Percentiles rank a stretch among this genome's conserved stretches.
phyloP scores from a whole-genome alignment of 2,888 invertebrate genomes.

The Lordiphosa andalusiaca region DNA sequence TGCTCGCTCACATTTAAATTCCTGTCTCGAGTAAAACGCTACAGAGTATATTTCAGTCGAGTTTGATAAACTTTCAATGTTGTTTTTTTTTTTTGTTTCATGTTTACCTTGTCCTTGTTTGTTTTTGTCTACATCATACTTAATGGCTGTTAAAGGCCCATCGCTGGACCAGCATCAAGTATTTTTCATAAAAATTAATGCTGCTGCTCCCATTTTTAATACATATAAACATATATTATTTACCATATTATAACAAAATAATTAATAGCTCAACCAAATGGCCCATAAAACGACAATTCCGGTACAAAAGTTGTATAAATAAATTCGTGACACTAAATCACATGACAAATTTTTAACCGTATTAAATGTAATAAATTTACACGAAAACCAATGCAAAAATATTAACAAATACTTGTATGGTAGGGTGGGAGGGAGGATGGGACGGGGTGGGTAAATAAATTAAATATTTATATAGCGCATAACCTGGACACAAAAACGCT shows the following conservation, averaged over 20 bases:
- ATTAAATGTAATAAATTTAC: slow-evolving; percentile 50
- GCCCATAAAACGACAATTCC: slow-evolving; percentile 36
- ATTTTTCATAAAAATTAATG: too few species aligned
- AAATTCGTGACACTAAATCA: slow-evolving; percentile 56
- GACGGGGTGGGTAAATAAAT: slow-evolving; percentile 34
- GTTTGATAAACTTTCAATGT: too few species aligned
- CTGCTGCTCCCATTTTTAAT: too few species aligned
- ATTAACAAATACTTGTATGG: slow-evolving; percentile 33
- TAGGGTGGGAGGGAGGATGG: neutral
- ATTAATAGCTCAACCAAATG: slow-evolving; percentile 32
- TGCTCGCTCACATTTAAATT: too few species aligned
- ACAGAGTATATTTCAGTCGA: too few species aligned
- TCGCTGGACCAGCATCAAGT: too few species aligned
- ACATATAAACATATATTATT: neutral
- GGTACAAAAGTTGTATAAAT: slow-evolving; percentile 34
- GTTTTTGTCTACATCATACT: too few species aligned
- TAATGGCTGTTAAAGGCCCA: too few species aligned
- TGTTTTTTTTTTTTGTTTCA: too few species aligned
- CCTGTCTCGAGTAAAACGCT: too few species aligned
- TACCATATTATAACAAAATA: slow-evolving; percentile 31
- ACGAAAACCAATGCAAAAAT: slow-evolving; percentile 16
- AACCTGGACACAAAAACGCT: slow-evolving; percentile 18
- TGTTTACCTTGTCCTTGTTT: too few species aligned
- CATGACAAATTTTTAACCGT: slow-evolving; percentile 51
- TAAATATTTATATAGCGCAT: slow-evolving; percentile 38